These are phyloP conservation scores for Nothocercus nigrocapillus DNA, from an alignment of 2,113 vertebrate genomes.

Conservation along the genomic window DNA sequence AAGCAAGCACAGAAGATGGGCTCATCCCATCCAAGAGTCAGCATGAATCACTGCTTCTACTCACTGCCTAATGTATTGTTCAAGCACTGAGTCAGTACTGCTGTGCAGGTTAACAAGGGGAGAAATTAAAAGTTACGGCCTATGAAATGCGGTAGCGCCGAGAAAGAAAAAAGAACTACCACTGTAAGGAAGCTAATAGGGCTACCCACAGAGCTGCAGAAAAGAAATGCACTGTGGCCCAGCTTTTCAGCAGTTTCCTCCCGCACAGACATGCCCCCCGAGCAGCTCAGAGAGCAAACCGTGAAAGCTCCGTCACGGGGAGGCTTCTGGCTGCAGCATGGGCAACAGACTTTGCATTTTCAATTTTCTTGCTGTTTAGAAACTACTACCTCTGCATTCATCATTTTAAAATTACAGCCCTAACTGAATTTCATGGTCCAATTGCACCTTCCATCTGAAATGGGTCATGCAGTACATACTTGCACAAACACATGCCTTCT, in stretches of 20 bases:
- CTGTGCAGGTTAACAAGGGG: conserved; percentile 22
- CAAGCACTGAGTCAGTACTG: conserved; percentile 45
- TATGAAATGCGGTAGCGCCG: not conserved
- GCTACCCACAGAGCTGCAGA: not conserved
- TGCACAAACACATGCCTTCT: not conserved
- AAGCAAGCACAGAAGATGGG: conserved; percentile 13
- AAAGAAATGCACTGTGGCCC: not conserved
- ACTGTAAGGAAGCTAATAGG: conserved; percentile 13
- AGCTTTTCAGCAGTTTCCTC: not conserved
- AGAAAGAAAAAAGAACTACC: not conserved
- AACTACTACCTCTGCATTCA: not conserved
- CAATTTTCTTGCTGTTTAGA: not conserved
- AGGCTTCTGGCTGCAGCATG: not conserved
- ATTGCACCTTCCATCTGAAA: fast-evolving
- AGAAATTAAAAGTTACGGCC: conserved; percentile 2
- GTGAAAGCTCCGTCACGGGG: not conserved
- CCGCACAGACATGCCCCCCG: not conserved
- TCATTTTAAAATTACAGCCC: fast-evolving
- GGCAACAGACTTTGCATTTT: fast-evolving
- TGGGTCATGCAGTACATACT: fast-evolving
- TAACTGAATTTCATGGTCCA: fast-evolving
- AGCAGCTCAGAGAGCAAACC: not conserved
- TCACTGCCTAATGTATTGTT: not conserved
- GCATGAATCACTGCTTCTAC: conserved; percentile 45
- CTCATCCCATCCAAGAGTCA: conserved; percentile 16